phyloP scores from a whole-genome alignment of 2,888 invertebrate species.

The Lamellibrachia columna region DNA sequence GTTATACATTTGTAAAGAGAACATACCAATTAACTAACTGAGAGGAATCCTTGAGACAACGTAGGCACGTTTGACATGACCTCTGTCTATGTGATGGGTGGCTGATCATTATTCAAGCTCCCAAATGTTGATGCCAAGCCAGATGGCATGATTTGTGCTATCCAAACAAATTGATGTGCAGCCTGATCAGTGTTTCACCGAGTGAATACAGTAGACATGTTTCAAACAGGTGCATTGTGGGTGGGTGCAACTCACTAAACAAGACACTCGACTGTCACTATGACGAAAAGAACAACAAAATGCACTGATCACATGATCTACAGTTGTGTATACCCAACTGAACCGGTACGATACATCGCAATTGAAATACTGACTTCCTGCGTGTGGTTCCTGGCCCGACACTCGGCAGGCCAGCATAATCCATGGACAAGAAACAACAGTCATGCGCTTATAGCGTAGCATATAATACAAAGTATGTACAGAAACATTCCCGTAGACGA shows the following conservation, averaged over 20 bases:
- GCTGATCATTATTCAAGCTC: not conserved
- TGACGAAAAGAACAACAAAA: conserved; percentile 6
- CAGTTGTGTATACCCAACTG: not conserved
- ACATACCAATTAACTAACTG: not conserved
- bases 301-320: conserved; percentile 10
- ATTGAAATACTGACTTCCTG: conserved; percentile 5
- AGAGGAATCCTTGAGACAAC: not conserved
- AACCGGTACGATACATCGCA: conserved; percentile 12
- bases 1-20: not conserved
- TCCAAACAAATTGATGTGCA: not conserved
- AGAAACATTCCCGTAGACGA: conserved; percentile 16
- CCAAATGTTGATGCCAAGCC: not conserved
- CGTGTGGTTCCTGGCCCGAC: not conserved
- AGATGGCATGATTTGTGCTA: not conserved
- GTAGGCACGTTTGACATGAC: not conserved
- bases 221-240: not conserved
- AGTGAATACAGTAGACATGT: too few species aligned
- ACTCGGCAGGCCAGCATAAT: not conserved
- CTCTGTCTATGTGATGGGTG: not conserved
- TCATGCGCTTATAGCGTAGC: conserved; percentile 12
- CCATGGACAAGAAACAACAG: conserved; percentile 11
- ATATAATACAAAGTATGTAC: not conserved
- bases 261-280: conserved; percentile 10
- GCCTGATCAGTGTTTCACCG: not conserved
- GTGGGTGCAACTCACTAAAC: not conserved